Percentiles rank a stretch among this genome's conserved stretches.
These are phyloP conservation scores for Stegana nigrithorax DNA, from an alignment of 2,888 invertebrate genomes.

Conservation along the genomic window DNA sequence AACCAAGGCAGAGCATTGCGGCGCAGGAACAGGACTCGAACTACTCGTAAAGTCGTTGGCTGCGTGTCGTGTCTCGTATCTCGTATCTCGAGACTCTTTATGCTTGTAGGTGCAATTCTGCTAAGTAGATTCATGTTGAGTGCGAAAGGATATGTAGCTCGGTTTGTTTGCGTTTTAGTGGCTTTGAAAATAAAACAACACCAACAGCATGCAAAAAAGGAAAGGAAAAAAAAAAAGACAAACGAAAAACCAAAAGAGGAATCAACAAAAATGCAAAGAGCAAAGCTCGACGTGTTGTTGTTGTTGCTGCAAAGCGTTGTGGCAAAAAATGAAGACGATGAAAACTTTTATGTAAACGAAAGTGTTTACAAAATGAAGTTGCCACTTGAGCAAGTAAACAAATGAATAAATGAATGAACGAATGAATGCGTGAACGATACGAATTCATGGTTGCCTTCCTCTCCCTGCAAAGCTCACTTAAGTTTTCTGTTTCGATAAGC, in stretches of 20 bases:
- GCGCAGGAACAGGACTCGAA: background rate
- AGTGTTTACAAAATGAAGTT: constrained; percentile 61
- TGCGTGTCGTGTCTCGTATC: background rate
- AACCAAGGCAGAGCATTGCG: background rate
- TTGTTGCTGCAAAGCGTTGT: background rate
- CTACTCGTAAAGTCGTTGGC: background rate
- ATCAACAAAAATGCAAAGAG: background rate
- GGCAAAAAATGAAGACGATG: background rate
- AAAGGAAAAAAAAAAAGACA: background rate
- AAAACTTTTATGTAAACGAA: constrained; percentile 60
- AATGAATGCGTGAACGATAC: background rate
- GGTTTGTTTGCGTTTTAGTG: constrained; percentile 7
- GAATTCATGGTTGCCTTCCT: constrained; percentile 4
- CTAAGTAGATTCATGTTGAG: background rate
- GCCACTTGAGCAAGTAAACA: constrained; percentile 61
- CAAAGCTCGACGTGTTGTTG: constrained; percentile 7
- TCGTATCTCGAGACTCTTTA: too few relatives aligned
- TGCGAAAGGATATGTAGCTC: constrained; percentile 14
- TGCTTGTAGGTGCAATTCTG: background rate
- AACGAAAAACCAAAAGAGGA: background rate
- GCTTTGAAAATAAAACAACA: background rate
- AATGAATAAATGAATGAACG: constrained; percentile 50
- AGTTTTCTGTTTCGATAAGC: too few relatives aligned
- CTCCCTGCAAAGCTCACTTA: too few relatives aligned
- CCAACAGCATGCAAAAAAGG: background rate